Evolutionary conservation across 2,113 vertebrate species (phyloP).

Genomic region (Fulmarus glacialis): DNA sequence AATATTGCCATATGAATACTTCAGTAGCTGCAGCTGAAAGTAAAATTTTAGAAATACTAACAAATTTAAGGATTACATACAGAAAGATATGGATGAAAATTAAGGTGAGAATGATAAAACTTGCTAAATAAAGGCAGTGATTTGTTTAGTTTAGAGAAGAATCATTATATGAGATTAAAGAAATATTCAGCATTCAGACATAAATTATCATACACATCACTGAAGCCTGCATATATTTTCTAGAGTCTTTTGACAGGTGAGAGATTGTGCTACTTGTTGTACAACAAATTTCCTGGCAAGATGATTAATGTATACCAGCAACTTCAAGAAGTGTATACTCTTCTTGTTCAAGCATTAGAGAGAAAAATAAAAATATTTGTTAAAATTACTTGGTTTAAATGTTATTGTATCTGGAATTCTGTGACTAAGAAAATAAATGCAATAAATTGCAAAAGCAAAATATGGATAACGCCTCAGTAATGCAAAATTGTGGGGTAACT

Average conservation of each 20-base stretch:
- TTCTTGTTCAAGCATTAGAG: background rate
- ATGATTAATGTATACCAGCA: conserved; percentile 12
- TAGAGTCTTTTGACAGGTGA: background rate
- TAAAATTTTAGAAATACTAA: background rate
- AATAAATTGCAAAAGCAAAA: background rate
- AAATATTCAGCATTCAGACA: background rate
- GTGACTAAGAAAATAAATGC: background rate
- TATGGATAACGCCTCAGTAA: background rate
- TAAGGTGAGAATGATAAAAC: background rate
- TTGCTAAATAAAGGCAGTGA: background rate
- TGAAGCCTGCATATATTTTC: background rate
- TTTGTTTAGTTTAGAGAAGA: background rate
- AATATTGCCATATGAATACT: background rate
- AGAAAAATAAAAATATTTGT: background rate
- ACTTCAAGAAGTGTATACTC: background rate
- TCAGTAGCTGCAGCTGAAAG: background rate
- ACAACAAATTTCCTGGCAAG: background rate
- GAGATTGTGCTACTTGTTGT: background rate
- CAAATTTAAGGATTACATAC: background rate
- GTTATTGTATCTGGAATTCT: background rate
- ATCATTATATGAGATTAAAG: background rate
- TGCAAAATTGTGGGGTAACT: background rate
- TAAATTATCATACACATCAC: background rate
- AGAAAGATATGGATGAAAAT: background rate
- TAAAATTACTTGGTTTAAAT: background rate